Percentiles rank a stretch among this genome's conserved stretches.
Evolutionary conservation across 2,113 vertebrate genomes (phyloP).

Genomic region (Talpa occidentalis): DNA sequence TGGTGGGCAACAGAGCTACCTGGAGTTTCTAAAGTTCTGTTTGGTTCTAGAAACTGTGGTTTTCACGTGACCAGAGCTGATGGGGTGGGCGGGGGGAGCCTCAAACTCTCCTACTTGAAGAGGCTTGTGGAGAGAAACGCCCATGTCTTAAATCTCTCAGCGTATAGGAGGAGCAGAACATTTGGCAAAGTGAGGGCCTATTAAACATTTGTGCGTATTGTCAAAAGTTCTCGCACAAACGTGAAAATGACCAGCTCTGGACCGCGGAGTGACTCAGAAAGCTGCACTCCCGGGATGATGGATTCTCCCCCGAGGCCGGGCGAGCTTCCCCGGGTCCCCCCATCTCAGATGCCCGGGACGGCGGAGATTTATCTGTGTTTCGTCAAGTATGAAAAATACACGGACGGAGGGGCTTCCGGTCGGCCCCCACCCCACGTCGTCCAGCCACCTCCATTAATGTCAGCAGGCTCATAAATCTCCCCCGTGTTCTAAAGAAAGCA

Average conservation of each 20-base stretch:
- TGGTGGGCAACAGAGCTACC: too few species aligned
- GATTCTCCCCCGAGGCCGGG: conserved; percentile 49
- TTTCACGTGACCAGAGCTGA: neutral
- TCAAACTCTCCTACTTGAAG: neutral
- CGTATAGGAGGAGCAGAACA: neutral
- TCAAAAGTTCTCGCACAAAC: conserved; percentile 39
- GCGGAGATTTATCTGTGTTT: conserved; percentile 85
- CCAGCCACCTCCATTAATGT: conserved; percentile 82
- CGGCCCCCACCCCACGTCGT: conserved; percentile 57
- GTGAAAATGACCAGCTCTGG: neutral
- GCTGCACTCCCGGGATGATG: conserved; percentile 59
- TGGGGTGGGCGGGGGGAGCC: too few species aligned
- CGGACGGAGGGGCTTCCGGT: conserved; percentile 79
- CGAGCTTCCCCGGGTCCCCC: conserved; percentile 59
- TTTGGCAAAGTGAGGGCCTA: neutral
- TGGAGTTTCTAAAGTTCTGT: neutral
- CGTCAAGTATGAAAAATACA: conserved; percentile 81
- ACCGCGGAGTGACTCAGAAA: conserved; percentile 73
- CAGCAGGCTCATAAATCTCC: conserved; percentile 83
- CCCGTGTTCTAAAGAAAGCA: conserved; percentile 62
- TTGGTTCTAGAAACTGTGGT: too few species aligned
- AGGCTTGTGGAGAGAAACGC: neutral
- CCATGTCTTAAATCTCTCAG: neutral
- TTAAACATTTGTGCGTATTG: conserved; percentile 59
- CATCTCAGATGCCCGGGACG: conserved; percentile 46